phyloP scores from a whole-genome alignment of 2,888 invertebrate species.

The Polyommatus icarus region DNA sequence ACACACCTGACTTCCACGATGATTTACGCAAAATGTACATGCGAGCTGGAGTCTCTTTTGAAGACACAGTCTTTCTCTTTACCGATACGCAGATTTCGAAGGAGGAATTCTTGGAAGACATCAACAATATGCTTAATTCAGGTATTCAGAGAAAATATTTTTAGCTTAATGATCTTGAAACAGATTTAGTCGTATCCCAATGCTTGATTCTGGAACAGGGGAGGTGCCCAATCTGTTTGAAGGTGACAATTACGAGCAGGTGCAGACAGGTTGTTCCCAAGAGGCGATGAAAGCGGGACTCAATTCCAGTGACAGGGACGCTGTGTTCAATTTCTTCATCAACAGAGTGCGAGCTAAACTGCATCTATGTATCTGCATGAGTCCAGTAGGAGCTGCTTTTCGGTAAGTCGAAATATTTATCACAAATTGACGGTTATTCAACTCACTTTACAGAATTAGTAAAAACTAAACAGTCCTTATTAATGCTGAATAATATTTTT shows the following conservation, averaged over 20 bases:
- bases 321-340: slow-evolving; percentile 92
- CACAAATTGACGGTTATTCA: not conserved
- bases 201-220: slow-evolving; percentile 64
- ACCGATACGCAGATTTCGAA: slow-evolving; percentile 94
- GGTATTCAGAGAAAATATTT: slow-evolving; percentile 68
- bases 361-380: slow-evolving; percentile 94
- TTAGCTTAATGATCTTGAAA: not conserved
- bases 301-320: slow-evolving; percentile 85
- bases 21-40: slow-evolving; percentile 90
- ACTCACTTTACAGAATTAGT: not conserved
- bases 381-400: slow-evolving; percentile 93
- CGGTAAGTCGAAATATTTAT: slow-evolving; percentile 68
- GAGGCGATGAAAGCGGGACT: slow-evolving; percentile 86
- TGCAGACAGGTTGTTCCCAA: slow-evolving; percentile 87
- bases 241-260: slow-evolving; percentile 91
- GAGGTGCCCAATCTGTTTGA: slow-evolving; percentile 96
- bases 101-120: slow-evolving; percentile 95
- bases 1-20: slow-evolving; percentile 90
- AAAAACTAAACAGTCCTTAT: not conserved
- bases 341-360: slow-evolving; percentile 90
- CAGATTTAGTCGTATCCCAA: not conserved
- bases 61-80: slow-evolving; percentile 91
- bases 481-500: not conserved
- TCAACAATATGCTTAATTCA: slow-evolving; percentile 95
- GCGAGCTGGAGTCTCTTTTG: slow-evolving; percentile 86